Base-by-base conservation (phyloP, 2,113 vertebrate genomes). In the Osmerus mordax region DNA sequence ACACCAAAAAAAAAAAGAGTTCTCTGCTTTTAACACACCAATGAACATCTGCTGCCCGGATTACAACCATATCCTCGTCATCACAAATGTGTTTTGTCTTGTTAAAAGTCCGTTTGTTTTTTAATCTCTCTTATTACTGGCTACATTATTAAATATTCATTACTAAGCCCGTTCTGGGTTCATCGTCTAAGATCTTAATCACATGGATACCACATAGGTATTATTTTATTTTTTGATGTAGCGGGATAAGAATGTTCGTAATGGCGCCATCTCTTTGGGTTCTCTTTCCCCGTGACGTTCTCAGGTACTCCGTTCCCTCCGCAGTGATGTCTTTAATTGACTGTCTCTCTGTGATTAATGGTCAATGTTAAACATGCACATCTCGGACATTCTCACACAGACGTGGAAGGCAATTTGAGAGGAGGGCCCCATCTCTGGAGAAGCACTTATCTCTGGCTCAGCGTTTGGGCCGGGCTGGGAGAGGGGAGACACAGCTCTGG, bases 341-440 rank as follows among this genome's bases (percentile, higher is more conserved):
- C 88, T 91, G 87, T 88, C 87, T 87, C 3, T 12, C 73, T 89
- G 87, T 92, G 91, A 93, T 92, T 92, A 92, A 93, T 92, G 90
- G 87, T 88, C 86, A 89, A 87, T 87, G 84, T 90, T 92, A 89
- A 91, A 88, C 94, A 95, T 95, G 94, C 93, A 90, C 92, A 89
- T 94, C 90, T 83, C 64, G 81, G 87, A 90, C 88, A 87, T 87
- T 85, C 84, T 87, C 83, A 86, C 84, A 89, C 88, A 88, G 88
- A 90, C 89, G 82, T 85, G 76, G 71, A 83, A 78, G 83, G 85
- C 81, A 88, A 86, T 90, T 91, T 89, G 72, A 84, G 81, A 71
- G 52, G 76, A 82, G 70, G 74, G 83, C 73, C 80, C 9, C 82
- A 89, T 92, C 91, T 93, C 92, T 90, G 84, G 91, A 92, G 92